phyloP scores from a whole-genome alignment of 2,797 vertebrate species.

The Mallotus villosus region DNA sequence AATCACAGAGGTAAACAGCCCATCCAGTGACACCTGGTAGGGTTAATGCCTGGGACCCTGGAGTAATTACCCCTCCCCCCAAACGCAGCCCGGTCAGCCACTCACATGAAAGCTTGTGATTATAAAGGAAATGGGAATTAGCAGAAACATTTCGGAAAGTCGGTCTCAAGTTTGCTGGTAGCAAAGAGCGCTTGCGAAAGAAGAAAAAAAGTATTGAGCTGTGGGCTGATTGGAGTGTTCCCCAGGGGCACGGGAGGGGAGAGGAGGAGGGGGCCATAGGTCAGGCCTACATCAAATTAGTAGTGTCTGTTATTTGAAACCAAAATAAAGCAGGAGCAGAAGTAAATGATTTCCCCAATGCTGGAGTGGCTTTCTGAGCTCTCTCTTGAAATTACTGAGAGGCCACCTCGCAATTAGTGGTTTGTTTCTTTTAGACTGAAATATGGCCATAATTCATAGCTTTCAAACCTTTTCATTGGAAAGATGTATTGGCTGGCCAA shows the following conservation, averaged over 20 bases:
- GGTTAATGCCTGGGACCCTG: slow-evolving; percentile 87
- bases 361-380: slow-evolving; percentile 73
- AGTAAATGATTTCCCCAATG: slow-evolving; percentile 81
- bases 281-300: slow-evolving; percentile 88
- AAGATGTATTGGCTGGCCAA: slow-evolving; percentile 69
- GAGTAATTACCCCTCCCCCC: slow-evolving; percentile 81
- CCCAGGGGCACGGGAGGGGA: slow-evolving; percentile 60
- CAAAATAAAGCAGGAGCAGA: slow-evolving; percentile 88
- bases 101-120: slow-evolving; percentile 90
- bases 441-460: slow-evolving; percentile 87
- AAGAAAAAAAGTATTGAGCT: slow-evolving; percentile 50
- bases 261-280: slow-evolving; percentile 68
- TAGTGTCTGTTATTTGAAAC: slow-evolving; percentile 91
- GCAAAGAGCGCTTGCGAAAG: slow-evolving; percentile 57
- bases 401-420: slow-evolving; percentile 83
- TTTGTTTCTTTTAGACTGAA: slow-evolving; percentile 85
- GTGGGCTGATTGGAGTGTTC: slow-evolving; percentile 88
- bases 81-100: slow-evolving; percentile 70
- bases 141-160: slow-evolving; percentile 85
- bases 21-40: slow-evolving; percentile 89
- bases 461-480: slow-evolving; percentile 78
- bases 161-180: slow-evolving; percentile 74
- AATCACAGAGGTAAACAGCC: slow-evolving; percentile 88
- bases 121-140: slow-evolving; percentile 97
- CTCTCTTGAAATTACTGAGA: slow-evolving; percentile 74